phyloP scores from a whole-genome alignment of 2,113 vertebrate species.

The Manacus vitellinus region DNA sequence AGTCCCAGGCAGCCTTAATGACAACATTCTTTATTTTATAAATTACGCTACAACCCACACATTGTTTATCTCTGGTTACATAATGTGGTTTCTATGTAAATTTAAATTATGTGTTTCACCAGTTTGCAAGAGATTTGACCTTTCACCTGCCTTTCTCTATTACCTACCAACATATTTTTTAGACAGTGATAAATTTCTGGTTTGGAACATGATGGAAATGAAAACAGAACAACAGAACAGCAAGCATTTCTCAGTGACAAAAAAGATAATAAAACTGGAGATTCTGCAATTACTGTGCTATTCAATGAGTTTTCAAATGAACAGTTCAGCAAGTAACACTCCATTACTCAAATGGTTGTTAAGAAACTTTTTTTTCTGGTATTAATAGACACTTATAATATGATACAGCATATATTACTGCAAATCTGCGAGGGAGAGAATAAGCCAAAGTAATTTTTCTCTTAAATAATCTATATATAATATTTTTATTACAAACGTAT shows the following conservation, averaged over 20 bases:
- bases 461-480: background rate
- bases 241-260: background rate
- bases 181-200: slow-evolving; percentile 9
- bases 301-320: background rate
- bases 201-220: slow-evolving; percentile 18
- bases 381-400: background rate
- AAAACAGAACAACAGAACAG: background rate
- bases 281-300: background rate
- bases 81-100: background rate
- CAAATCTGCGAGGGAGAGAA: background rate
- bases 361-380: background rate
- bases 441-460: background rate
- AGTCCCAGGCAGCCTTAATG: background rate
- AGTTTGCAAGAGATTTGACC: slow-evolving; percentile 24
- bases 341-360: slow-evolving; percentile 1
- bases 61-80: background rate
- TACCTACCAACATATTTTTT: background rate
- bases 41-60: background rate
- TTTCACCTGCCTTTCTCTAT: slow-evolving; percentile 24
- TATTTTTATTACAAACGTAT: background rate
- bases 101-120: background rate
- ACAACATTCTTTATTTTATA: background rate
- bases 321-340: background rate
- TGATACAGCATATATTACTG: background rate
- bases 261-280: background rate